A percentile compares a stretch with the other conserved stretches of the same genome.
Conservation (phyloP, 2,888 invertebrate species). For the Machimus atricapillus region DNA sequence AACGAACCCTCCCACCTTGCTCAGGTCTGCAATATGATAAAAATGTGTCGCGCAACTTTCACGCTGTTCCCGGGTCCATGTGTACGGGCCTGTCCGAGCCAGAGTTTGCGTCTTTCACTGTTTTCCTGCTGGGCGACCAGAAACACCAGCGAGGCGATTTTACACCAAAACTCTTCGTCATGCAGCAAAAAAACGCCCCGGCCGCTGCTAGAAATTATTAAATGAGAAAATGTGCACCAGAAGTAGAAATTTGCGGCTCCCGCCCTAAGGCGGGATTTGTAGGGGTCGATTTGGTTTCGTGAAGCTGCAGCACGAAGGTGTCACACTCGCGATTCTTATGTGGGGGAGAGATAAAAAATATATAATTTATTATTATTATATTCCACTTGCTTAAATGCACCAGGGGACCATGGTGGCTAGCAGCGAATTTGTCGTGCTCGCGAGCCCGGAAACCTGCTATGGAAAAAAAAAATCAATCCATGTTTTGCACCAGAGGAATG, state of each 20-base stretch:
- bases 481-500: neutral
- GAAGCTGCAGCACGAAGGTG: neutral
- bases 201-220: neutral
- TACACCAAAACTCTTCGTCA: neutral
- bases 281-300: neutral
- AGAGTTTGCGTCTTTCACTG: constrained; percentile 64
- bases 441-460: neutral
- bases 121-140: constrained; percentile 57
- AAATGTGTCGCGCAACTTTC: neutral
- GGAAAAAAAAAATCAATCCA: neutral
- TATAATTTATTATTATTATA: constrained; percentile 64
- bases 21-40: neutral
- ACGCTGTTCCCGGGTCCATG: neutral
- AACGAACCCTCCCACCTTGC: neutral
- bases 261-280: neutral
- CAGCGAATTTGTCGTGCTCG: neutral
- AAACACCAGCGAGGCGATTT: neutral
- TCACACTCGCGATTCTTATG: neutral
- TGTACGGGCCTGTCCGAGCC: constrained; percentile 45
- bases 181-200: neutral
- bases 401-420: constrained; percentile 54
- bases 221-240: neutral
- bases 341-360: constrained; percentile 56
- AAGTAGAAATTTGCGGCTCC: neutral
- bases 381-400: constrained; percentile 62